Evolutionary conservation across 2,888 invertebrate species (phyloP).

Genomic region (Piscicola geometra): DNA sequence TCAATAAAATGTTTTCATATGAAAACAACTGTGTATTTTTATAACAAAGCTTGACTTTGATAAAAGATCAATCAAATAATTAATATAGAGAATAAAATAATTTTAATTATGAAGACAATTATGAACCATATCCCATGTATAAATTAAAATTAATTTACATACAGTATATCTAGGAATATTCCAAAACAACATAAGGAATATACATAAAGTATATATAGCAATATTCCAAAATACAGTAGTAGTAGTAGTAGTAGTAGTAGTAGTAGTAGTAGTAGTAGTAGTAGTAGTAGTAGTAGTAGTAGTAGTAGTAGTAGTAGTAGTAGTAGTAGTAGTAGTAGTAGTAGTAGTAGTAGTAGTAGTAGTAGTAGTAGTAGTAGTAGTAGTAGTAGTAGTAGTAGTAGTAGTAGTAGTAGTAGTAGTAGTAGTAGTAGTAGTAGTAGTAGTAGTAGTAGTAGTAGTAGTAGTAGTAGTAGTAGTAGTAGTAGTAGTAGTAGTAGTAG

Average conservation of each 20-base stretch:
- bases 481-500: slow-evolving; percentile 35
- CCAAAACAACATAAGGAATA: too few relatives aligned
- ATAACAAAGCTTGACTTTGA: too few relatives aligned
- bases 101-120: too few relatives aligned
- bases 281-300: slow-evolving; percentile 35
- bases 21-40: too few relatives aligned
- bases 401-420: slow-evolving; percentile 32
- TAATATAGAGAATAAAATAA: too few relatives aligned
- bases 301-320: slow-evolving; percentile 35
- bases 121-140: too few relatives aligned
- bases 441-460: slow-evolving; percentile 35
- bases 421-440: slow-evolving; percentile 35
- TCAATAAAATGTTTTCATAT: too few relatives aligned
- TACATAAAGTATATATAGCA: too few relatives aligned
- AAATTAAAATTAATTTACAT: too few relatives aligned
- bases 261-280: slow-evolving; percentile 35
- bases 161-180: too few relatives aligned
- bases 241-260: slow-evolving; percentile 24
- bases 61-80: too few relatives aligned
- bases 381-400: slow-evolving; percentile 21
- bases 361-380: slow-evolving; percentile 35
- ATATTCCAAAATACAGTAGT: too few relatives aligned
- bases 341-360: slow-evolving; percentile 35
- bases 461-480: slow-evolving; percentile 35
- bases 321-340: slow-evolving; percentile 35